A percentile compares a stretch with the other conserved stretches of the same genome.
phyloP scores from a whole-genome alignment of 2,888 invertebrate genomes.

The Atethmia centrago region DNA sequence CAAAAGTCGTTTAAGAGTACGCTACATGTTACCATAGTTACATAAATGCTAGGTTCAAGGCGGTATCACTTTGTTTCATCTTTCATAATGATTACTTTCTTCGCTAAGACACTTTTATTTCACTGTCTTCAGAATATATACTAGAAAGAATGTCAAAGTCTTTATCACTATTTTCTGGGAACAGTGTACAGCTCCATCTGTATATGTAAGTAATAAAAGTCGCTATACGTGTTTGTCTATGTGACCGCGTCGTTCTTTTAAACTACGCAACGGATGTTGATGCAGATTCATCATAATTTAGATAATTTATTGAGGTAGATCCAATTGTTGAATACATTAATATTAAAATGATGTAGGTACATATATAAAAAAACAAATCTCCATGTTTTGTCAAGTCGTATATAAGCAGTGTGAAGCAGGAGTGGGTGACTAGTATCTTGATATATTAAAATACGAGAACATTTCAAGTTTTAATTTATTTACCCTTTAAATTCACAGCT shows the following conservation, averaged over 20 bases:
- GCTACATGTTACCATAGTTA: not conserved
- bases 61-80: not conserved
- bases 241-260: not conserved
- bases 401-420: too few relatives aligned
- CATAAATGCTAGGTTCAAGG: not conserved
- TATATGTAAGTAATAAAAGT: not conserved
- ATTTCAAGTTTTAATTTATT: constrained; percentile 36
- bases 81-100: not conserved
- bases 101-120: not conserved
- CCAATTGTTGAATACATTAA: not conserved
- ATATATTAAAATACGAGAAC: constrained; percentile 23
- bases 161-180: not conserved
- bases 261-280: not conserved
- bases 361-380: not conserved
- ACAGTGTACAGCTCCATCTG: not conserved
- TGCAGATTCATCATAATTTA: too few relatives aligned
- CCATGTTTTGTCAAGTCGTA: not conserved
- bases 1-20: not conserved
- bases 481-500: constrained; percentile 41
- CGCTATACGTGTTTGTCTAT: not conserved
- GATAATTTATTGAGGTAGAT: not conserved
- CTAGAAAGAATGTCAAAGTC: not conserved
- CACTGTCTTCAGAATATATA: not conserved
- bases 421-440: not conserved
- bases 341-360: too few relatives aligned